These are phyloP conservation scores for Pangasius macronema DNA, from an alignment of 2,797 vertebrate genomes.

Conservation along the genomic window DNA sequence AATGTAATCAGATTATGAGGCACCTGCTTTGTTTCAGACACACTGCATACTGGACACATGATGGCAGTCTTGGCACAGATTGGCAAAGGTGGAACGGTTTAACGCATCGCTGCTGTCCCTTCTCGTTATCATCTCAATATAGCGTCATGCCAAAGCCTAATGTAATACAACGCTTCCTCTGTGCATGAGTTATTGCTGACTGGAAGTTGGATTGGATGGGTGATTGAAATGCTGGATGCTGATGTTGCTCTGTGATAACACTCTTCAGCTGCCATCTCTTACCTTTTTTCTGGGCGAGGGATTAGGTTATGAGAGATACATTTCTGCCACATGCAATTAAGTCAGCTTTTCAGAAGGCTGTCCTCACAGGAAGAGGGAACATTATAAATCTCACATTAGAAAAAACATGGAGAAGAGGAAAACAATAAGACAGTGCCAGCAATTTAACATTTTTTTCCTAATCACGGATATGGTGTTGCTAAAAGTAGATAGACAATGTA, in stretches of 20 bases:
- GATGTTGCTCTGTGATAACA: slow-evolving; percentile 26
- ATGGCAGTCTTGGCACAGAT: slow-evolving; percentile 72
- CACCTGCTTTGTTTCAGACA: slow-evolving; percentile 32
- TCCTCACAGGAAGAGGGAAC: not conserved
- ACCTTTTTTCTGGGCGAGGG: slow-evolving; percentile 3
- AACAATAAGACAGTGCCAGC: not conserved
- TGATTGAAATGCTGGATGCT: slow-evolving; percentile 15
- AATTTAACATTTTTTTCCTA: not conserved
- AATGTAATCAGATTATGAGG: slow-evolving; percentile 11
- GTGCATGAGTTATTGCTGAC: slow-evolving; percentile 47
- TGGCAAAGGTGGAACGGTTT: slow-evolving; percentile 32
- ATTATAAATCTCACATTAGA: not conserved
- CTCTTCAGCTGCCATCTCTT: slow-evolving; percentile 23
- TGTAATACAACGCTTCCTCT: slow-evolving; percentile 49
- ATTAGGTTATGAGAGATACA: slow-evolving; percentile 30
- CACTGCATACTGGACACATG: slow-evolving; percentile 65
- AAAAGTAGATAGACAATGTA: not conserved
- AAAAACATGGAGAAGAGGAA: not conserved
- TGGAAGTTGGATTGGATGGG: slow-evolving; percentile 29
- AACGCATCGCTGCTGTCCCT: slow-evolving; percentile 60
- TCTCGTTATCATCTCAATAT: slow-evolving; percentile 55
- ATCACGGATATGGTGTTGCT: not conserved
- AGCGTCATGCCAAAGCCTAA: slow-evolving; percentile 44
- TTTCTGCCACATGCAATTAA: slow-evolving; percentile 24
- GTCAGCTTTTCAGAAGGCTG: slow-evolving; percentile 11